Base-by-base conservation (phyloP, 2,797 vertebrate species). In the Ibycter americanus region DNA sequence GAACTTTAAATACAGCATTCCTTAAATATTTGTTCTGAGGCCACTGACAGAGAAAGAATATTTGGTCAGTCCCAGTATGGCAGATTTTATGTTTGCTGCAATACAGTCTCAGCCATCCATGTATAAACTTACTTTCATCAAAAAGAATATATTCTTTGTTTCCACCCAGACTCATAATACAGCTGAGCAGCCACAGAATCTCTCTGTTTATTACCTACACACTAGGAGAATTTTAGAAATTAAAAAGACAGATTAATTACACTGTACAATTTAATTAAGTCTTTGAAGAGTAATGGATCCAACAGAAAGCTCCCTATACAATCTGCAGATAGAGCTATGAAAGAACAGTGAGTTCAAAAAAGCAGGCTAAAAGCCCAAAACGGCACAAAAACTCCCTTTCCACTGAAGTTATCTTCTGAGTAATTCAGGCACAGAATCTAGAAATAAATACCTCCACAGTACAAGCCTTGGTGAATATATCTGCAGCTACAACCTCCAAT, bases 221-320 rank as follows among this genome's bases (percentile, higher is more conserved):
- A 42, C 47, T 31, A 77, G 52, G 23, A 86, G 34, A 93, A 83
- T 81, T 92, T 52, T 71, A 79, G 54, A 84, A 90, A 90, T 89
- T 90, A 93, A 70, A 49, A 78, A 0, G 22, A 63, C 67, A 84
- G 51, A 92, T 94, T 88, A 96, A 93, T 92, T 90, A 90, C 21
- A 74, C 21, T 61, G 38, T 74, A 62, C 65, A 61, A 77, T 83
- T 93, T 83, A 87, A 92, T 90, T 89, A 96, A 55, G 42, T 70
- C 76, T 91, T 87, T 86, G 89, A 95, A 81, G 84, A 97, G 86
- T 36, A 93, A 95, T 46, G 86, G n/a, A 55, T 82, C 61, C 66
- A 92, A 81, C 49, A 84, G 77, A 84, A 90, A 95, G 58, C 52
- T 87, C 83, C 52, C 25, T 71, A 49, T 44, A 72, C 76, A 83